Base-by-base conservation (phyloP, 2,888 invertebrate species). In the Pharmacophagus antenor region DNA sequence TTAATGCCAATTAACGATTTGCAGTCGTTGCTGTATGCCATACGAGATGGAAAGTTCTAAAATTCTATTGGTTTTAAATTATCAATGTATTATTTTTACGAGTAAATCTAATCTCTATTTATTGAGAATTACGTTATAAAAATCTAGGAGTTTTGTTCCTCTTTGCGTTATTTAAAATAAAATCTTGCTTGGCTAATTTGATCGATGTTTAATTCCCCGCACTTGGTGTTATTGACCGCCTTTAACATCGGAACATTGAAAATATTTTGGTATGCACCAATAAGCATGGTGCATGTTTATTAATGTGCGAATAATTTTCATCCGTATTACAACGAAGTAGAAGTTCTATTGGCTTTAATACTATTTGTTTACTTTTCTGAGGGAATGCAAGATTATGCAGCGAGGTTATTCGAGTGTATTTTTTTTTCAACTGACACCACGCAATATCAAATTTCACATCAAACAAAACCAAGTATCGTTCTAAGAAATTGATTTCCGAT, bases 171-270 rank as follows among this genome's bases (percentile, higher is more conserved):
- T n/a, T n/a, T n/a, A n/a, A n/a, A n/a, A n/a, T n/a, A n/a, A n/a
- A n/a, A n/a, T n/a, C n/a, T n/a, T n/a, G n/a, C n/a, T n/a, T n/a
- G n/a, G n/a, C n/a, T 17, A 17, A n/a, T 17, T 1, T 17, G 17
- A 17, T 42, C 17, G 42, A 52, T 25, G 37, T 47, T 52, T 22
- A 23, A 52, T 53, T 58, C 58, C 47, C 48, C 46, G 41, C 46
- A 58, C 52, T 52, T 47, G 41, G 58, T 58, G 58, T 58, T 48
- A 58, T 58, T 58, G 58, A 58, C 58, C 58, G 58, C 48, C 7
- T 22, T 31, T 46, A 22, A 46, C 37, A 46, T 46, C 42, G n/a
- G 25, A 25, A 44, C 50, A 57, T 57, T 57, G 49, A 37, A 57
- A 58, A 58, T 51, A 46, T 58, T 58, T 52, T 52, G n/a, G 51